Evolutionary conservation across 2,797 vertebrate genomes (phyloP), one percentile per base, ranked within the genome.

Genomic region (Notoglanidium macrostoma): DNA sequence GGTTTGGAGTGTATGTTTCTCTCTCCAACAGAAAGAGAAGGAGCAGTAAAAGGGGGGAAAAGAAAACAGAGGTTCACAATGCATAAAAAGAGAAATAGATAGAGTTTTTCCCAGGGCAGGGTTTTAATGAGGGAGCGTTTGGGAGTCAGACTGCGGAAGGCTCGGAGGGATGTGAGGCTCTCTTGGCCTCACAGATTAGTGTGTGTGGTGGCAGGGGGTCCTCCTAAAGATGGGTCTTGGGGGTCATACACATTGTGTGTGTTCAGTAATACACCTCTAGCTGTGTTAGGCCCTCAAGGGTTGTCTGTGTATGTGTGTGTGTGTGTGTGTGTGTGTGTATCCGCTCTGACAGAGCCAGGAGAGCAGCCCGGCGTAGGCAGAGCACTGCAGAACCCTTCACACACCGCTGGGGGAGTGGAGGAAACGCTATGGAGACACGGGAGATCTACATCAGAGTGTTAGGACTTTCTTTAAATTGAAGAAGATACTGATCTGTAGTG

Each of bases 61-160:
- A 61, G 49, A 19, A 57, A 54, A 86, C 70, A 74, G 46, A 67
- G 61, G 74, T 80, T 84, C 61, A 70, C 82, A 80, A 84, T 85
- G 85, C 49, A 74, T 68, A 83, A 83, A 67, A 87, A 46, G 83
- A 88, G 76, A 70, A 74, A 74, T 74, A 74, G 70, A 80, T 67
- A 1, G 77, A 68, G 78, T 81, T 91, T 93, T 92, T 94, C 93
- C 94, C 93, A 90, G 91, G 93, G 93, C 94, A 87, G 90, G 87
- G 90, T 92, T 94, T 95, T 94, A 94, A 94, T 92, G 90, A 93
- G 89, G 89, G 89, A 90, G 51, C 40, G 83, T 86, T 85, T 88
- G 85, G 89, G 89, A 87, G 90, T 85, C 86, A 92, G 89, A 91
- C 89, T 90, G 89, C 81, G 88, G 93, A 93, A 92, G 90, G 88